Base-by-base conservation (phyloP, 2,113 vertebrate genomes). In the Ailuropoda melanoleuca region DNA sequence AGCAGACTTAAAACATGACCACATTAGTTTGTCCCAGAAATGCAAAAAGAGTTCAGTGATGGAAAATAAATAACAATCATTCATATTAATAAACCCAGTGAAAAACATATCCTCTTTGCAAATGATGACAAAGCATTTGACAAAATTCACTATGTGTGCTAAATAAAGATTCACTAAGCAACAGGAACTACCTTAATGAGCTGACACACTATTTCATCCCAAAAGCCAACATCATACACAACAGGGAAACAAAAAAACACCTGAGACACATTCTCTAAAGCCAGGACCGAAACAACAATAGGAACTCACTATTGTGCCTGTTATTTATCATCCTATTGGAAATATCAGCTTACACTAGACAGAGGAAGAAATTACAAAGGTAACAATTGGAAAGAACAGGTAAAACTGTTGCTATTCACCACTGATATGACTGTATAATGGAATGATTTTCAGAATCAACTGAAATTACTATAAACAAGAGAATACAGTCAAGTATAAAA, bases 291-390 rank as follows among this genome's bases (percentile, higher is more conserved):
- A 86, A 77, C 5, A 78, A 23, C 3, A 81, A 29, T 1, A 58
- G 24, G 17, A 53, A 1, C 3, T 77, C 6, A 34, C 0, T 34
- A 9, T 4, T 10, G 0, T 29, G 2, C 24, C 26, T 29, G 23
- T 26, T 31, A 9, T 64, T 92, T 72, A 31, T 55, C 31, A n/a
- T 66, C 18, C 15, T 62, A 39, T 34, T 60, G 12, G 6, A 82
- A n/a, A 39, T 43, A 50, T 43, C 34, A 80, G 19, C 7, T 50
- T 83, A 12, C 0, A 26, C 43, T 78, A 56, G 14, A 34, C 9
- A 81, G 81, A 15, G 14, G 34, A 14, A n/a, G 21, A 74, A 29
- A 81, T 37, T 43, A 31, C 26, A 77, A 46, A 84, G 55, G 8
- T 37, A 64, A 19, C 21, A 72, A 58, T 21, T 85, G 24, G 7